Evolutionary conservation across 2,888 invertebrate genomes (phyloP), one percentile per base, ranked within the genome.

Genomic region (Hydraecia micacea): DNA sequence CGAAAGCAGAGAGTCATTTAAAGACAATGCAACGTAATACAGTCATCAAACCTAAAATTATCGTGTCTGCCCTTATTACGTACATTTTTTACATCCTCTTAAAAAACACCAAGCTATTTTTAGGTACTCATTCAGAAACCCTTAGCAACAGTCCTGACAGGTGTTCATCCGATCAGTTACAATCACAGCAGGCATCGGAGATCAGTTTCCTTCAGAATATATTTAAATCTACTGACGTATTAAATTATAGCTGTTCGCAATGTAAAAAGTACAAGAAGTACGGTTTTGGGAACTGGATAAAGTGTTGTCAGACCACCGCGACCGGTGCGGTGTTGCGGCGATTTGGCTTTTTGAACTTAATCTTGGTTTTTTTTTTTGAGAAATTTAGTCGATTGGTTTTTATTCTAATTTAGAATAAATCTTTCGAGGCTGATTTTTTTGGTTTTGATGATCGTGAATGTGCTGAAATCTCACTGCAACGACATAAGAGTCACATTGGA

Each of bases 181-280:
- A 18, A 66, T 79, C 86, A 25, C 84, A 86, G 84, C 75, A 74
- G 46, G 75, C 80, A 73, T 76, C 84, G 36, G 36, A 21, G 39
- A 81, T 80, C 78, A 63, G 62, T n/a, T 73, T 32, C n/a, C 62
- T 85, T 65, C 69, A 73, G 36, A 74, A 73, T 60, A 18, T 70
- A 67, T 72, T 77, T 60, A 75, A 78, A 82, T 62, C 66, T 78
- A 65, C 66, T 39, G 32, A 68, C 60, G 58, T 32, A 70, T 62
- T 83, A 77, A 86, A 80, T 85, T 86, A 85, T 60, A 36, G 75
- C 67, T 49, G 75, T 49, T 49, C 36, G 68, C 71, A 80, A 83
- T 81, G 74, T 79, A 88, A 87, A 83, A 87, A 87, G 75, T 81
- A 85, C 21, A 87, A 83, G 75, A 86, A 13, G 8, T 55, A 67